Conservation (phyloP, 1,140 invertebrate genomes). For the Chrysopa pallens region DNA sequence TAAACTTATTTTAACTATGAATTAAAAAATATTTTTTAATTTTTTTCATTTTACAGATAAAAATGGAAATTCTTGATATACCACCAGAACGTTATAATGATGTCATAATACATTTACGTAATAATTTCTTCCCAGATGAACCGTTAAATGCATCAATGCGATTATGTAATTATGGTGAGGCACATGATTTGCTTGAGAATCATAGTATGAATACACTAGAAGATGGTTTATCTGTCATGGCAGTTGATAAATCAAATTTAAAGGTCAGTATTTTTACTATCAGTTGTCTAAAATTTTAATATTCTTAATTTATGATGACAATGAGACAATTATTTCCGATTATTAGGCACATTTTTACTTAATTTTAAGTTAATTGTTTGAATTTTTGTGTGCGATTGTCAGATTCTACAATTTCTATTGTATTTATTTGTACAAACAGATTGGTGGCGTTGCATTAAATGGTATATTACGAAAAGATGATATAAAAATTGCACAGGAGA, state of each 20-base stretch:
- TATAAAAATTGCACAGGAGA: constrained; percentile 32
- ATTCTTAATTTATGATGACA: too few relatives aligned
- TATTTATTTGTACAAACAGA: too few relatives aligned
- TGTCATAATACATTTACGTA: constrained; percentile 47
- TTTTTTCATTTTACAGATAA: background rate
- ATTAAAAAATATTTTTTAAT: too few relatives aligned
- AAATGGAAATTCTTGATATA: constrained; percentile 31
- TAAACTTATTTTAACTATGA: too few relatives aligned
- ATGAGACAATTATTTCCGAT: too few relatives aligned
- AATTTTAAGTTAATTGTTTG: too few relatives aligned
- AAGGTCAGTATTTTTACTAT: too few relatives aligned
- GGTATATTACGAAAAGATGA: constrained; percentile 38
- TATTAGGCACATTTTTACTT: too few relatives aligned
- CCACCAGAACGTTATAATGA: constrained; percentile 29
- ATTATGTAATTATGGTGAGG: constrained; percentile 43
- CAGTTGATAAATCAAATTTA: constrained; percentile 20
- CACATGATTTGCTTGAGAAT: constrained; percentile 50
- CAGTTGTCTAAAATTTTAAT: too few relatives aligned
- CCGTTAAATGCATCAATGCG: constrained; percentile 57
- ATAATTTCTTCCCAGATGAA: constrained; percentile 61
- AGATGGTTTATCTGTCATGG: constrained; percentile 55
- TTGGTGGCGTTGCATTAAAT: constrained; percentile 45
- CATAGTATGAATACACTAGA: constrained; percentile 47
- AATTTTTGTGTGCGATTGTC: too few relatives aligned
- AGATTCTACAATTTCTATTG: too few relatives aligned